phyloP scores from a whole-genome alignment of 2,797 vertebrate species.

The Dromococcyx pavoninus region DNA sequence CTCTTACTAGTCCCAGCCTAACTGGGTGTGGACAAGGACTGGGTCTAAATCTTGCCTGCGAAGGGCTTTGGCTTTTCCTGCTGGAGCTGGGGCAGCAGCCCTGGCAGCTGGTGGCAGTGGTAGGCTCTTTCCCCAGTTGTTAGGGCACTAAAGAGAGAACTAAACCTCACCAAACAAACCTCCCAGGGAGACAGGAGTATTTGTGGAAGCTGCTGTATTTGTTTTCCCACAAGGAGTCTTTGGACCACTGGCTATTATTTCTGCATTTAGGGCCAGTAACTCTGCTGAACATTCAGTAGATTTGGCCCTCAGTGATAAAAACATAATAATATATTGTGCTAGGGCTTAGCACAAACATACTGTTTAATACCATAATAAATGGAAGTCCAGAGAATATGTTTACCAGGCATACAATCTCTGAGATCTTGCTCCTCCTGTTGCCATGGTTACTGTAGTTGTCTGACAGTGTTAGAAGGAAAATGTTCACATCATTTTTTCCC shows the following conservation, averaged over 20 bases:
- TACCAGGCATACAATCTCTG: background rate
- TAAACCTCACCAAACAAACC: fast-evolving
- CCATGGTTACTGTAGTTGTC: conserved; percentile 10
- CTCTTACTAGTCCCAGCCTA: background rate
- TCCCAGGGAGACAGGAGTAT: background rate
- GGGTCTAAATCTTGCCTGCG: background rate
- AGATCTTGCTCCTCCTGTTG: conserved; percentile 22
- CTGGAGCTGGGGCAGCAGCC: background rate
- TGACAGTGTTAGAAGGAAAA: conserved; percentile 17
- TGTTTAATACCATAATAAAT: background rate
- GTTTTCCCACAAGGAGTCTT: background rate
- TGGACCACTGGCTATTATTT: background rate
- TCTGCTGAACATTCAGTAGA: fast-evolving
- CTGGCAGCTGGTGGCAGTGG: background rate
- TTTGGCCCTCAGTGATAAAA: background rate
- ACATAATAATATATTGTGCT: background rate
- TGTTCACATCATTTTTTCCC: background rate
- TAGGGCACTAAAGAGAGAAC: background rate
- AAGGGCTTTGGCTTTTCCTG: background rate
- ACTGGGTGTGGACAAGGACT: fast-evolving
- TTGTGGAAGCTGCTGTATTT: background rate
- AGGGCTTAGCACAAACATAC: background rate
- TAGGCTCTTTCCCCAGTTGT: background rate
- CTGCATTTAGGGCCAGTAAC: background rate
- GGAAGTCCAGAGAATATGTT: background rate